Percentiles rank a stretch among this genome's conserved stretches.
phyloP scores from a whole-genome alignment of 2,888 invertebrate genomes.

The Globia sparganii region DNA sequence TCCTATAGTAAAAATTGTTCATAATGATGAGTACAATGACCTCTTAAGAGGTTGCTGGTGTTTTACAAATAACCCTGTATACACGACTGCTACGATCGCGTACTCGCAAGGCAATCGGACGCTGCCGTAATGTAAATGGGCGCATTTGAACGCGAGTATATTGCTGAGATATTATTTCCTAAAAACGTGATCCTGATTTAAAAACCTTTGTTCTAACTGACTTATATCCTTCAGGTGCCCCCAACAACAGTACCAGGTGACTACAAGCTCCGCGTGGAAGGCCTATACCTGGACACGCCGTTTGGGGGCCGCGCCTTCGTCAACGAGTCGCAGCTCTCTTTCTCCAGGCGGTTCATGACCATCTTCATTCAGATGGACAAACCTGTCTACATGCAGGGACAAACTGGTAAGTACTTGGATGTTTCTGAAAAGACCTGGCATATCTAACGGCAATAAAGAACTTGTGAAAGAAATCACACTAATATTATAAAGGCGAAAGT shows the following conservation, averaged over 20 bases:
- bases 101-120: background rate
- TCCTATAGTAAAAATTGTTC: no score
- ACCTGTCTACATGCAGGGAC: conserved; percentile 98
- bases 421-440: background rate
- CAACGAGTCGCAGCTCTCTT: conserved; percentile 96
- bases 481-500: no score
- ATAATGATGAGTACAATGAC: no score
- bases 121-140: background rate
- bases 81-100: background rate
- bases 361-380: conserved; percentile 98
- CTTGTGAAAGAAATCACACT: background rate
- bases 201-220: conserved; percentile 1
- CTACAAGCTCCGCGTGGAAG: conserved; percentile 96
- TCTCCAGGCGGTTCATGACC: conserved; percentile 97
- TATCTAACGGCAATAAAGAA: background rate
- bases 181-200: background rate
- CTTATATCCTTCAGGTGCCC: conserved; percentile 91
- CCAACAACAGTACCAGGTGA: conserved; percentile 95
- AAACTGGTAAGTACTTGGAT: conserved; percentile 90
- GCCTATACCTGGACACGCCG: conserved; percentile 93
- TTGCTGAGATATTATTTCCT: background rate
- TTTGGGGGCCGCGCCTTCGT: conserved; percentile 96
- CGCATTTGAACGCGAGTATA: background rate
- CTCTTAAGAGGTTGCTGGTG: no score
- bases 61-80: no score